Conservation (phyloP, 2,888 invertebrate species). For the Drosophila longiperda region DNA sequence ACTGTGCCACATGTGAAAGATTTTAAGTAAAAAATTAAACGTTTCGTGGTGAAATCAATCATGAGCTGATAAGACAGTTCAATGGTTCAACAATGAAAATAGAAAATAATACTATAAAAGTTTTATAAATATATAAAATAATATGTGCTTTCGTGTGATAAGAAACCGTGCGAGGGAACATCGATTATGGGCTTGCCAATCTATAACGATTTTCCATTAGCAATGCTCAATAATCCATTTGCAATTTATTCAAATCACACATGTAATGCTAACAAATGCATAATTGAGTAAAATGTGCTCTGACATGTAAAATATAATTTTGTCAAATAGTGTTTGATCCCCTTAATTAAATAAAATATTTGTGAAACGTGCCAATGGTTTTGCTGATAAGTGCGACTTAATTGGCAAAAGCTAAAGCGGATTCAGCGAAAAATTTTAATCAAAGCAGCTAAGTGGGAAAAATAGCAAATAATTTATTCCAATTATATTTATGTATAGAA, state of each 20-base stretch:
- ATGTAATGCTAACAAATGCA: slow-evolving; percentile 5
- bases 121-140: slow-evolving; percentile 33
- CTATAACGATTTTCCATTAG: slow-evolving; percentile 1
- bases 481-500: neutral
- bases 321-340: slow-evolving; percentile 4
- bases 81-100: slow-evolving; percentile 45
- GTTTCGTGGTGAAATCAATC: slow-evolving; percentile 29
- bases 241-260: slow-evolving; percentile 1
- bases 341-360: slow-evolving; percentile 8
- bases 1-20: slow-evolving; percentile 35
- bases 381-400: slow-evolving; percentile 33
- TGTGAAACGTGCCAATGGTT: slow-evolving; percentile 38
- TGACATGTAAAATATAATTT: slow-evolving; percentile 7
- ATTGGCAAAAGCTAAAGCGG: slow-evolving; percentile 1
- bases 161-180: slow-evolving; percentile 24
- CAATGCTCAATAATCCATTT: slow-evolving; percentile 10
- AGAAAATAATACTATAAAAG: slow-evolving; percentile 27
- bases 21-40: slow-evolving; percentile 25
- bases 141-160: slow-evolving; percentile 32
- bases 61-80: slow-evolving; percentile 50
- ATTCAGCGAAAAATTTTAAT: neutral
- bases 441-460: slow-evolving; percentile 40
- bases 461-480: neutral
- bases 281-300: slow-evolving; percentile 3
- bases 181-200: slow-evolving; percentile 11